A percentile compares a stretch with the other conserved stretches of the same genome.
Evolutionary conservation across 2,797 vertebrate genomes (phyloP).

Genomic region (Chaunax sp.): DNA sequence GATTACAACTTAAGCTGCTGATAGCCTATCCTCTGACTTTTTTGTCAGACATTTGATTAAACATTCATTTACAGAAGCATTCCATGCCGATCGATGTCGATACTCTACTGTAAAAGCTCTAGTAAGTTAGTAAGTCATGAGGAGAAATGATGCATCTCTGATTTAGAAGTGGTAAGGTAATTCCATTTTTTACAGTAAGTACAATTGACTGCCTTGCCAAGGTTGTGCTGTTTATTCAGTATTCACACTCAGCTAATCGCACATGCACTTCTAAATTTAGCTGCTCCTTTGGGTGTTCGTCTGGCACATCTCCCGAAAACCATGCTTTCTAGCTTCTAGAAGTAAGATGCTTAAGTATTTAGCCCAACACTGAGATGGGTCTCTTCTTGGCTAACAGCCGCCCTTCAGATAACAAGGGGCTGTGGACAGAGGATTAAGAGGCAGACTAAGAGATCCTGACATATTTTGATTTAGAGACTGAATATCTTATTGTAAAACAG

Average conservation of each 20-base stretch:
- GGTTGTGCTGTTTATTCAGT: conserved; percentile 68
- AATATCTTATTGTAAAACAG: no score
- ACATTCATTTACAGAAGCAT: background rate
- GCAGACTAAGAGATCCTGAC: no score
- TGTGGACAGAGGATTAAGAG: conserved; percentile 45
- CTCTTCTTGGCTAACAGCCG: conserved; percentile 32
- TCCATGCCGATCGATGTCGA: background rate
- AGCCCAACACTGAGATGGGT: conserved; percentile 61
- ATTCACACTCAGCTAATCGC: conserved; percentile 72
- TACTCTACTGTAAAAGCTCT: no score
- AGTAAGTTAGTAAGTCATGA: background rate
- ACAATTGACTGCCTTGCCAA: conserved; percentile 55
- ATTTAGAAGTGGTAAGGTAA: conserved; percentile 27
- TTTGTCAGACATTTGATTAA: conserved; percentile 4
- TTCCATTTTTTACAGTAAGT: conserved; percentile 55
- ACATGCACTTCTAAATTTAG: conserved; percentile 78
- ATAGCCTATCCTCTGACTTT: background rate
- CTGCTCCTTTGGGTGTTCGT: conserved; percentile 70
- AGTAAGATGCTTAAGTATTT: conserved; percentile 79
- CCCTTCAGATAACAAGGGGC: conserved; percentile 7
- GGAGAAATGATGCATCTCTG: background rate
- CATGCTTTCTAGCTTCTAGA: conserved; percentile 62
- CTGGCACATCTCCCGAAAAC: conserved; percentile 71
- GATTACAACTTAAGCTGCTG: background rate
- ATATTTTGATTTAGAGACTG: no score